phyloP scores from a whole-genome alignment of 2,888 invertebrate genomes.

The Tenthredo notha region DNA sequence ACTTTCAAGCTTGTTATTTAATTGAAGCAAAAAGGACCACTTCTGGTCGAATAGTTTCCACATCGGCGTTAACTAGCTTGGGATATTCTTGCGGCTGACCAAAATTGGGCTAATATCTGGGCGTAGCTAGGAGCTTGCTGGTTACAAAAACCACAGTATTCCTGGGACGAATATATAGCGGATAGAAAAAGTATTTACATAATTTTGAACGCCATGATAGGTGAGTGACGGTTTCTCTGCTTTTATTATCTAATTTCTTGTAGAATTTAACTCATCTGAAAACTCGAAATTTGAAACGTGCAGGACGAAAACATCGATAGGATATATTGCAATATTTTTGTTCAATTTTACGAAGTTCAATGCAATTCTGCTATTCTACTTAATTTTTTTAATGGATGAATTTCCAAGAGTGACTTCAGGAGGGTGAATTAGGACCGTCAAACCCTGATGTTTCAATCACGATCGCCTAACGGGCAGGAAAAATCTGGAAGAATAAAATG shows the following conservation, averaged over 20 bases:
- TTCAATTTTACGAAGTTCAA: too few relatives aligned
- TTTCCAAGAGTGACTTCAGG: neutral
- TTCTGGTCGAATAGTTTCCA: slow-evolving; percentile 57
- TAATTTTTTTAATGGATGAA: neutral
- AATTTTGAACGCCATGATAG: neutral
- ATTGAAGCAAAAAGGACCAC: slow-evolving; percentile 40
- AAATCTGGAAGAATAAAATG: neutral
- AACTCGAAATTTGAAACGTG: too few relatives aligned
- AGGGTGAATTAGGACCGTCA: neutral
- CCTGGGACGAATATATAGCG: neutral
- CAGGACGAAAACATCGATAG: too few relatives aligned
- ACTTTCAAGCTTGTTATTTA: neutral
- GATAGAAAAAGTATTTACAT: slow-evolving; percentile 31
- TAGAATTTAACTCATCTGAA: too few relatives aligned
- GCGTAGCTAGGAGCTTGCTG: slow-evolving; percentile 54
- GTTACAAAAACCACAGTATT: slow-evolving; percentile 53
- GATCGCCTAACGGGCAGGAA: neutral
- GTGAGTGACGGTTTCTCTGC: neutral
- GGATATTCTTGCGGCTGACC: slow-evolving; percentile 57
- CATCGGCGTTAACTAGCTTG: slow-evolving; percentile 57
- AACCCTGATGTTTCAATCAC: neutral
- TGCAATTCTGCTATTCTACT: neutral
- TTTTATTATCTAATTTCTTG: neutral
- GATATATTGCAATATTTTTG: too few relatives aligned
- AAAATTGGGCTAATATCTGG: slow-evolving; percentile 60